Percentiles rank a stretch among this genome's conserved stretches.
phyloP scores from a whole-genome alignment of 2,113 vertebrate species.

The Oostethus manadensis region DNA sequence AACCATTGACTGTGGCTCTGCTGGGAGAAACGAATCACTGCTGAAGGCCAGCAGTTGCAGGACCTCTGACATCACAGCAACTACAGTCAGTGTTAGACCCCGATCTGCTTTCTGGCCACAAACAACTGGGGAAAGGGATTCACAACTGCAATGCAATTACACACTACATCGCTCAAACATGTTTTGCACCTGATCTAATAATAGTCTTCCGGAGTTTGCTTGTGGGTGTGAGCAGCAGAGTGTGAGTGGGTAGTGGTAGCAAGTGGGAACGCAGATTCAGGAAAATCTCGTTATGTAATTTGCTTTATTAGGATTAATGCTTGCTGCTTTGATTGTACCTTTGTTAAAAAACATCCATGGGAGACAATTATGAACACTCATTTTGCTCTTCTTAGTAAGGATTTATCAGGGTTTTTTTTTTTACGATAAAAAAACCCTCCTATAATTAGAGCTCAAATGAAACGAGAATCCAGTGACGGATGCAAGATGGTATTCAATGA shows the following conservation, averaged over 20 bases:
- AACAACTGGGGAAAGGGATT: slow-evolving; percentile 2
- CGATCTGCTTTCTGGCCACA: neutral
- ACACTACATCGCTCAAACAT: slow-evolving; percentile 55
- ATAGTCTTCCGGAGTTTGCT: slow-evolving; percentile 6
- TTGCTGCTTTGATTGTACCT: slow-evolving; percentile 22
- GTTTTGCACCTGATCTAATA: slow-evolving; percentile 52
- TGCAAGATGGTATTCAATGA: neutral
- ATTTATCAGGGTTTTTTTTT: no score
- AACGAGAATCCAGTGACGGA: neutral
- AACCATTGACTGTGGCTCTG: neutral
- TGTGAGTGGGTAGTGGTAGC: slow-evolving; percentile 9
- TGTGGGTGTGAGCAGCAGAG: neutral
- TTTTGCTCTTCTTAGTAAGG: neutral
- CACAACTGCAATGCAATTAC: neutral
- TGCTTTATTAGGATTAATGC: slow-evolving; percentile 28
- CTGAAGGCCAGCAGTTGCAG: slow-evolving; percentile 9
- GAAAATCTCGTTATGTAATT: slow-evolving; percentile 42
- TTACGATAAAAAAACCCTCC: neutral
- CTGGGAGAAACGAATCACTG: slow-evolving; percentile 3
- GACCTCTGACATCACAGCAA: slow-evolving; percentile 2
- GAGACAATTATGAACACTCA: slow-evolving; percentile 2
- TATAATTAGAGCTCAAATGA: neutral
- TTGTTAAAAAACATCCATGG: neutral
- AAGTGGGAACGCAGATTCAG: slow-evolving; percentile 21
- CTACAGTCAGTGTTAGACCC: neutral